phyloP scores from a whole-genome alignment of 2,113 vertebrate genomes.

The Motacilla alba region DNA sequence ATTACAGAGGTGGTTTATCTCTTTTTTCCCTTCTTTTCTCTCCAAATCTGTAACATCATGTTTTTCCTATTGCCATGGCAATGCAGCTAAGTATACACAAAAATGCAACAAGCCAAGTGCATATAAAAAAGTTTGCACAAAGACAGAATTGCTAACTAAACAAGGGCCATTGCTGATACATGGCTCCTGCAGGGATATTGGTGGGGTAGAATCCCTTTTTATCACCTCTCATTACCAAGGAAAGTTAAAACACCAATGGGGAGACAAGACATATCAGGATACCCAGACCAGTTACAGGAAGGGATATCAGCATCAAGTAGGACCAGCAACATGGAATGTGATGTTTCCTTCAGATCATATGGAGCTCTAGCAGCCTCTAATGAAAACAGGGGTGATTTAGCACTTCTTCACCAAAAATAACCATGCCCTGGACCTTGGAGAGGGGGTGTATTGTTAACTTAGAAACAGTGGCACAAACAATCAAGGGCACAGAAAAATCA shows the following conservation, averaged over 20 bases:
- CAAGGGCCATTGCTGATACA: background rate
- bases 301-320: slow-evolving; percentile 63
- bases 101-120: background rate
- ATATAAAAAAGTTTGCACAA: slow-evolving; percentile 31
- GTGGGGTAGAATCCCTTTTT: background rate
- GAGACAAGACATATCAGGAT: slow-evolving; percentile 62
- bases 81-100: slow-evolving; percentile 30
- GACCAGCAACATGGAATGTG: background rate
- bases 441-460: background rate
- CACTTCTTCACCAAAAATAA: background rate
- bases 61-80: slow-evolving; percentile 66
- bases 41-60: slow-evolving; percentile 38
- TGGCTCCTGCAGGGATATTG: background rate
- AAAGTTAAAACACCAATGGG: slow-evolving; percentile 62
- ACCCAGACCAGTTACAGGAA: slow-evolving; percentile 26
- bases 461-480: background rate
- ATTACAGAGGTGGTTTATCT: background rate
- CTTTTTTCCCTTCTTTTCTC: background rate
- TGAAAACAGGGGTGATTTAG: background rate
- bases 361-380: background rate
- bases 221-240: slow-evolving; percentile 42
- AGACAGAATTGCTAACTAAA: slow-evolving; percentile 41
- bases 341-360: accelerated
- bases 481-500: background rate
- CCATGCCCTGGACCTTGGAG: background rate